A percentile compares a stretch with the other conserved stretches of the same genome.
Conservation (phyloP, 2,797 vertebrate genomes). For the Limosa lapponica region DNA sequence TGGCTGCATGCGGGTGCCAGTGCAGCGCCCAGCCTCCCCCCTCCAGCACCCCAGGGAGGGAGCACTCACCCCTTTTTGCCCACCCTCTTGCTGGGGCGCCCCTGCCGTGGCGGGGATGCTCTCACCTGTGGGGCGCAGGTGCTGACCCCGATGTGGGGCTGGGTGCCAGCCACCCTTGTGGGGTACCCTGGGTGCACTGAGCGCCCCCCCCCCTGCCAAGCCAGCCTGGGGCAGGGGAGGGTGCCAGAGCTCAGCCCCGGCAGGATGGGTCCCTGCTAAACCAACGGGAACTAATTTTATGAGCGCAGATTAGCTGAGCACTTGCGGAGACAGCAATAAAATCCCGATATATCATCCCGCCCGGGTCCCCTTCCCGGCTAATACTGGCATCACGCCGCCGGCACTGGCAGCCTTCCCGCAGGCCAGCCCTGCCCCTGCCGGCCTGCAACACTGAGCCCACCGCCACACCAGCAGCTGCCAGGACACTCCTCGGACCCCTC, state of each 20-base stretch:
- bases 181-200: rapidly evolving
- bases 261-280: neutral
- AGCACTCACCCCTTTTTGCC: neutral
- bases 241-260: neutral
- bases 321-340: neutral
- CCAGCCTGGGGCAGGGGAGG: neutral
- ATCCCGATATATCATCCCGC: neutral
- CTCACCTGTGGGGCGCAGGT: neutral
- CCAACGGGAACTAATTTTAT: constrained; percentile 7
- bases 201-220: rapidly evolving
- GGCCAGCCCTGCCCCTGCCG: neutral
- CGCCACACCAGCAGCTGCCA: neutral
- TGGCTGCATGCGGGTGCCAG: neutral
- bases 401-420: neutral
- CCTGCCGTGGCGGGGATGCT: rapidly evolving
- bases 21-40: neutral
- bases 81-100: neutral
- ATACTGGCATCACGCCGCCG: neutral
- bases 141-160: neutral
- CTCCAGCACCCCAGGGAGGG: neutral
- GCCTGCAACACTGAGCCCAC: neutral
- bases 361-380: neutral
- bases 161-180: neutral
- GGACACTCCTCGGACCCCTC: neutral
- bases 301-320: neutral